A percentile compares a stretch with the other conserved stretches of the same genome.
These are phyloP conservation scores for Drosophila lacteicornis DNA, from an alignment of 1,140 invertebrate species.

Conservation along the genomic window DNA sequence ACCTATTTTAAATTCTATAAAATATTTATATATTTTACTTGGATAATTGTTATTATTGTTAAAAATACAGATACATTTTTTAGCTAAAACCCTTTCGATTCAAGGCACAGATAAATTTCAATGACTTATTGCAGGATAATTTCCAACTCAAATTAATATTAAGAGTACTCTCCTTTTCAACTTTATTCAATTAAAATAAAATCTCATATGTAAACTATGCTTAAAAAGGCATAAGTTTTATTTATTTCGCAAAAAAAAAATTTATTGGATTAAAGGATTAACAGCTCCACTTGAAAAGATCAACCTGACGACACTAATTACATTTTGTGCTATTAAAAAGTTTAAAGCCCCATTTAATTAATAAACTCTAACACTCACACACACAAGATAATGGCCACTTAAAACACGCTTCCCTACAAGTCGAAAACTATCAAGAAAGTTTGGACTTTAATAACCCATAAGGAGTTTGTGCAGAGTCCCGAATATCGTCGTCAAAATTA, in stretches of 20 bases:
- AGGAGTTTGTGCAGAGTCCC: constrained; percentile 9
- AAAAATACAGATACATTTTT: too few species aligned
- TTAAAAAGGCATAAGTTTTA: background rate
- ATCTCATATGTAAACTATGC: background rate
- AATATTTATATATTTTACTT: background rate
- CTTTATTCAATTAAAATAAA: background rate
- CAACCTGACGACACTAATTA: background rate
- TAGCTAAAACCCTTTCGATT: too few species aligned
- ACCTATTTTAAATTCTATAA: background rate
- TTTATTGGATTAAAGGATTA: background rate
- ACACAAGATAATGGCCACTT: constrained; percentile 10
- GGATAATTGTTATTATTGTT: too few species aligned
- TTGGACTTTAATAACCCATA: constrained; percentile 38
- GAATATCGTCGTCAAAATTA: constrained; percentile 22
- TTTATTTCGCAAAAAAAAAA: background rate
- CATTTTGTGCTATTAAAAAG: constrained; percentile 9
- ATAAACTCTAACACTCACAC: constrained; percentile 3
- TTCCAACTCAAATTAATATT: too few species aligned
- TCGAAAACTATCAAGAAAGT: constrained; percentile 34
- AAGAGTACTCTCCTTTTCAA: background rate
- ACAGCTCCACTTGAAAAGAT: background rate
- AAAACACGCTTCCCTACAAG: constrained; percentile 4
- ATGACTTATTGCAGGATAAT: too few species aligned
- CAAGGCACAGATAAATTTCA: too few species aligned
- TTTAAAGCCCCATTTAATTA: constrained; percentile 9